Conservation (phyloP, 2,888 invertebrate species). For the Listrodromus nycthemerus region DNA sequence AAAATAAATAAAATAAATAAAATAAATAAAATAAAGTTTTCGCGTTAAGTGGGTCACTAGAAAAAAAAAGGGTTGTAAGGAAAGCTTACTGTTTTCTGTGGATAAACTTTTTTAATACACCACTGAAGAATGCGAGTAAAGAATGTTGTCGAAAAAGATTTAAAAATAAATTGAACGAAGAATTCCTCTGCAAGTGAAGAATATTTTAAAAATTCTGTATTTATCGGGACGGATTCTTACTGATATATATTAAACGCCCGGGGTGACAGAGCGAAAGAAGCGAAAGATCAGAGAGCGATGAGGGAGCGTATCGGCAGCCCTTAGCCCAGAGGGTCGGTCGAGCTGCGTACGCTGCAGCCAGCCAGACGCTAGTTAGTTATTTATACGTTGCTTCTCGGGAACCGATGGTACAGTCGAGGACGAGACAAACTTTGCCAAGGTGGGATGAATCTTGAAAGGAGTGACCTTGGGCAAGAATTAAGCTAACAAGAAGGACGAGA, state of each 20-base stretch:
- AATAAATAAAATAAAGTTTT: no score
- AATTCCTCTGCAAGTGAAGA: no score
- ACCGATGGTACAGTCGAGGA: neutral
- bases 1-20: no score
- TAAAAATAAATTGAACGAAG: no score
- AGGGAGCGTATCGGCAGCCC: neutral
- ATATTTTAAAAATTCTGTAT: no score
- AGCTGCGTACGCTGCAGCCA: neutral
- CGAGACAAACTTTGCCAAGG: conserved; percentile 39
- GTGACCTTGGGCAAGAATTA: conserved; percentile 42
- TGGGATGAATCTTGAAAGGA: conserved; percentile 50
- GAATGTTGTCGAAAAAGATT: no score
- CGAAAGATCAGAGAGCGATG: neutral
- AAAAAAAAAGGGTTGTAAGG: no score
- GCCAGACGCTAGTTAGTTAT: conserved; percentile 6
- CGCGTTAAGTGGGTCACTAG: no score
- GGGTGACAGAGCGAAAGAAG: conserved; percentile 15
- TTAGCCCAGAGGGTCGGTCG: neutral
- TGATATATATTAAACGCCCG: neutral
- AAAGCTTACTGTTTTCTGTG: no score
- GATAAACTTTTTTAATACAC: no score
- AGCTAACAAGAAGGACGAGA: conserved; percentile 9
- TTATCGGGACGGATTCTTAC: no score
- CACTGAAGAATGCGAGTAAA: no score
- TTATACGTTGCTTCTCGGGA: conserved; percentile 22